Evolutionary conservation across 2,797 vertebrate species (phyloP), one percentile per base, ranked within the genome.

Genomic region (Enteromius unitaeniatus): DNA sequence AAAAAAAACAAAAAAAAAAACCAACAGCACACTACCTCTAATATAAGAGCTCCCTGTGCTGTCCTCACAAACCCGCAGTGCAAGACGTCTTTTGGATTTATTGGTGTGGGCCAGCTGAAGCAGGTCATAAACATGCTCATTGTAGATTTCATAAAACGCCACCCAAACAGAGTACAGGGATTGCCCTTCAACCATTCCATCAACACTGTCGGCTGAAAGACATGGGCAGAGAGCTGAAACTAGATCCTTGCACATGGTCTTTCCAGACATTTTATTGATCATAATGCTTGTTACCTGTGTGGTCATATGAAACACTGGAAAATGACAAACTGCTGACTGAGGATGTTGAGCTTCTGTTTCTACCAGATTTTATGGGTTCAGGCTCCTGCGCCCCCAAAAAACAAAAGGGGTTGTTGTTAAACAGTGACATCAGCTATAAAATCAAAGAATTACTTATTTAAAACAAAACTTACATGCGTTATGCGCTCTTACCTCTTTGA

Each of bases 111-210:
- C 68, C 0, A 90, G 78, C 83, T 93, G 95, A 45, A 98, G 91
- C 6, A 98, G 91, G 78, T 98, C 97, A 4, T 96, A 97, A 11
- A 97, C 94, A 0, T 93, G 94, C 88, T 98, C 97, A 0, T 98
- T 98, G 91, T 98, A 98, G 88, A 98, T 96, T 90, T 98, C 97
- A 91, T 95, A 98, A 87, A 95, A 98, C 0, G 96, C 94, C 87
- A 98, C 94, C 97, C 97, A 98, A 14, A 97, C 88, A 1, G 95
- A 93, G 78, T 93, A 96, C 81, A 92, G 93, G n/a, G 78, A 86
- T 67, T 67, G 84, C 0, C 69, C 31, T 6, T 89, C 82, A 10
- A 45, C 49, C 11, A 21, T 82, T 0, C 74, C 86, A 19, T 89
- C 86, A 1, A 64, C 69, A 40, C 85, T 84, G 74, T 86, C 83